Conservation (phyloP, 2,797 vertebrate genomes). For the Uromys caudimaculatus region DNA sequence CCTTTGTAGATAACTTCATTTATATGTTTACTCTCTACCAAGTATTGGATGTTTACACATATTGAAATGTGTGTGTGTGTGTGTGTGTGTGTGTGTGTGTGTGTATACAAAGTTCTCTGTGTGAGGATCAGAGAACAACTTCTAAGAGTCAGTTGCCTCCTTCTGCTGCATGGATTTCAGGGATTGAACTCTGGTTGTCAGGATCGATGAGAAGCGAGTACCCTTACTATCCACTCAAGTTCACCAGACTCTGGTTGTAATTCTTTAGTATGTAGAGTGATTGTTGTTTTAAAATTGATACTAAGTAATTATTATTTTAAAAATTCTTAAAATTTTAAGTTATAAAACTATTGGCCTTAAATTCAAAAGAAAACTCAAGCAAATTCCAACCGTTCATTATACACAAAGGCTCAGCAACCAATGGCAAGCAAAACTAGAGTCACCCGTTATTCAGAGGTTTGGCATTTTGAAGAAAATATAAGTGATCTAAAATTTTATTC, state of each 20-base stretch:
- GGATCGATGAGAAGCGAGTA: background rate
- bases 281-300: background rate
- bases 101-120: background rate
- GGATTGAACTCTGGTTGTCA: background rate
- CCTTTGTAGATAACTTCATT: background rate
- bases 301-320: background rate
- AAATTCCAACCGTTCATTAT: constrained; percentile 22
- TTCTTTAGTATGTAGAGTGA: background rate
- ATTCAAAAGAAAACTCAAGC: background rate
- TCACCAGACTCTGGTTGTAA: background rate
- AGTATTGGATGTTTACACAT: background rate
- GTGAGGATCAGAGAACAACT: background rate
- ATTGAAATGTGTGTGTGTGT: background rate
- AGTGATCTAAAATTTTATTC: constrained; percentile 51
- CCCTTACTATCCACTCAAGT: background rate
- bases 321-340: constrained; percentile 12
- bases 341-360: constrained; percentile 35
- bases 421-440: constrained; percentile 4
- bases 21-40: background rate
- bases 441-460: constrained; percentile 2
- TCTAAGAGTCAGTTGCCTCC: background rate
- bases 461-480: constrained; percentile 65
- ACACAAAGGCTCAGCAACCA: background rate
- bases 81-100: background rate
- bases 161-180: background rate